Conservation (phyloP, 2,113 vertebrate species). For the Corynorhinus townsendii region DNA sequence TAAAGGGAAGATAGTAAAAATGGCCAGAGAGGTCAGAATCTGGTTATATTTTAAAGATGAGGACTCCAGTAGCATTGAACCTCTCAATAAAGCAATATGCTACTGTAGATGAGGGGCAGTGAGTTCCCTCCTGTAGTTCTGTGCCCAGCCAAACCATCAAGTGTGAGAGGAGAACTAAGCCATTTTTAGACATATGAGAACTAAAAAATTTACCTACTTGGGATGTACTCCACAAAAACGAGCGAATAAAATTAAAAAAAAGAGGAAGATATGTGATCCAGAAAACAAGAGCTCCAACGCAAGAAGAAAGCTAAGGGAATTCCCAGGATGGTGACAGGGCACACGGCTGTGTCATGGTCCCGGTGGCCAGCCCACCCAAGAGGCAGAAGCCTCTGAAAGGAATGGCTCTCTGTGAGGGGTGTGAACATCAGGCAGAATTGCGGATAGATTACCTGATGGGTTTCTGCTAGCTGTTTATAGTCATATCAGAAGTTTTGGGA, state of each 20-base stretch:
- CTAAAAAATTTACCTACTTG: not conserved
- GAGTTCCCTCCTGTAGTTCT: not conserved
- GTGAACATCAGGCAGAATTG: not conserved
- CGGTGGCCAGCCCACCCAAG: accelerated
- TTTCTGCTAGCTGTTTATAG: not conserved
- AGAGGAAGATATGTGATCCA: not conserved
- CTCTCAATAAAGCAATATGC: not conserved
- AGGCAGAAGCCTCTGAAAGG: not conserved
- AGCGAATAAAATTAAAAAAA: not conserved
- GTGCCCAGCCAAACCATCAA: not conserved
- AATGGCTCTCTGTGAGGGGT: not conserved
- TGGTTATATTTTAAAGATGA: not conserved
- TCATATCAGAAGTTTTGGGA: not conserved
- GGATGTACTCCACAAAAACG: not conserved
- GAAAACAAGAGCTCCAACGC: not conserved
- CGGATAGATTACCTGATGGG: accelerated
- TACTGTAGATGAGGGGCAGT: not conserved
- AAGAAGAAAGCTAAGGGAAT: not conserved
- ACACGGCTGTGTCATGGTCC: not conserved
- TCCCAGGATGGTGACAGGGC: not conserved
- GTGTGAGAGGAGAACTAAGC: not conserved
- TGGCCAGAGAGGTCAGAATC: not conserved
- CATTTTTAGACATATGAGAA: not conserved
- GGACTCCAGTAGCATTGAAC: not conserved
- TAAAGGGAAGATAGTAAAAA: not conserved